These are phyloP conservation scores for Aphis gossypii DNA, from an alignment of 1,140 invertebrate genomes.

Conservation along the genomic window DNA sequence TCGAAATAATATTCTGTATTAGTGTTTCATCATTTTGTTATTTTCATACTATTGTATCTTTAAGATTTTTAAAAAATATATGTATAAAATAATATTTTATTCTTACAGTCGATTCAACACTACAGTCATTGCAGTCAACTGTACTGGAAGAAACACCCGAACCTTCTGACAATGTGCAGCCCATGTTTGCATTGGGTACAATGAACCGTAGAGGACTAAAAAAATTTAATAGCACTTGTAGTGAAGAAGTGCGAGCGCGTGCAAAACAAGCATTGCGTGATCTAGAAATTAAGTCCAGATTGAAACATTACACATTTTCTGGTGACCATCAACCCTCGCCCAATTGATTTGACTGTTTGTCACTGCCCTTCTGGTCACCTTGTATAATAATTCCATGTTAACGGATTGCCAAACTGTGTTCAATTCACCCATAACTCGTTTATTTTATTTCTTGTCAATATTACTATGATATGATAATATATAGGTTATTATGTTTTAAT, in stretches of 20 bases:
- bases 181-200: constrained; percentile 42
- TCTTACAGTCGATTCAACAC: neutral
- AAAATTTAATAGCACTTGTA: constrained; percentile 52
- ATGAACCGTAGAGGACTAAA: constrained; percentile 49
- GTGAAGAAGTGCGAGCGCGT: constrained; percentile 49
- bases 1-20: neutral
- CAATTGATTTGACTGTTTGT: constrained; percentile 1
- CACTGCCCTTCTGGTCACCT: neutral
- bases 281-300: constrained; percentile 49
- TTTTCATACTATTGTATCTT: no score
- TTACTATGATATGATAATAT: constrained; percentile 4
- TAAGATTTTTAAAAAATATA: no score
- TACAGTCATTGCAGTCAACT: neutral
- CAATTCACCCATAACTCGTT: constrained; percentile 39
- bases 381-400: constrained; percentile 33
- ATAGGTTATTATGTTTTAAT: neutral
- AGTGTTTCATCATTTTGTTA: neutral
- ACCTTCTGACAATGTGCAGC: neutral
- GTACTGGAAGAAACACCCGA: constrained; percentile 24
- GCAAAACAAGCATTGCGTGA: constrained; percentile 51
- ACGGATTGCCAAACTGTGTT: constrained; percentile 52
- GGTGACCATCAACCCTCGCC: constrained; percentile 36
- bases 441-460: constrained; percentile 23
- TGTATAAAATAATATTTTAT: neutral
- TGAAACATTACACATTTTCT: constrained; percentile 53